Percentiles rank a stretch among this genome's conserved stretches.
Conservation (phyloP, 2,888 invertebrate species). For the Muschampia plurimacula region DNA sequence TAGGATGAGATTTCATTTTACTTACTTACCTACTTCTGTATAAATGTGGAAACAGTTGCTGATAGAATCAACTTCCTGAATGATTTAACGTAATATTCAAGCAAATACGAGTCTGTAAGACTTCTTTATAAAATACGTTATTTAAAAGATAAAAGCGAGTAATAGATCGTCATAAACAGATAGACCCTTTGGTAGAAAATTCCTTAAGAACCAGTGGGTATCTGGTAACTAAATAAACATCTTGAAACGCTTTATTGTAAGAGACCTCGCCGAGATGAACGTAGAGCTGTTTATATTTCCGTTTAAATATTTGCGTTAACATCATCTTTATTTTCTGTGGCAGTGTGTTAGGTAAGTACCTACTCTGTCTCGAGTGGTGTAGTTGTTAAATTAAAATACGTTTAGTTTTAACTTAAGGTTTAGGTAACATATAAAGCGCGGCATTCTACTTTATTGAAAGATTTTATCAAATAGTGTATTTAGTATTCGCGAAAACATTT, state of each 20-base stretch:
- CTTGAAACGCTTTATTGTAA: slow-evolving; percentile 55
- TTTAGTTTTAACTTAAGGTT: too few relatives aligned
- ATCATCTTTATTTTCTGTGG: slow-evolving; percentile 23
- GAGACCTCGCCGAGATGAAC: slow-evolving; percentile 52
- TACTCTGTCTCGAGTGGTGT: background rate
- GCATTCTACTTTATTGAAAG: too few relatives aligned
- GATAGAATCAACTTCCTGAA: background rate
- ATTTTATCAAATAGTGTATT: too few relatives aligned
- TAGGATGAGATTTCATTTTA: background rate
- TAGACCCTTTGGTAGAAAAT: slow-evolving; percentile 61
- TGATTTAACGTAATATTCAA: background rate
- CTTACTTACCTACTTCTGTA: background rate
- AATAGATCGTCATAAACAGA: slow-evolving; percentile 64
- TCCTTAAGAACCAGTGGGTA: slow-evolving; percentile 51
- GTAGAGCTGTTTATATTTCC: slow-evolving; percentile 42
- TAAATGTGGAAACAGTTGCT: slow-evolving; percentile 6
- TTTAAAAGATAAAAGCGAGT: slow-evolving; percentile 64
- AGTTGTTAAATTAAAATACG: too few relatives aligned
- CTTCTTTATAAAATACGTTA: slow-evolving; percentile 44
- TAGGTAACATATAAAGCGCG: too few relatives aligned
- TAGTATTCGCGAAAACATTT: too few relatives aligned
- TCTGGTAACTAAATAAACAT: slow-evolving; percentile 54
- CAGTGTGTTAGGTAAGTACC: background rate
- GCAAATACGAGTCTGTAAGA: background rate
- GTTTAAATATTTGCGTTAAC: slow-evolving; percentile 36